Evolutionary conservation across 2,113 vertebrate genomes (phyloP), one percentile per base, ranked within the genome.

Genomic region (Diphyllodes magnificus): DNA sequence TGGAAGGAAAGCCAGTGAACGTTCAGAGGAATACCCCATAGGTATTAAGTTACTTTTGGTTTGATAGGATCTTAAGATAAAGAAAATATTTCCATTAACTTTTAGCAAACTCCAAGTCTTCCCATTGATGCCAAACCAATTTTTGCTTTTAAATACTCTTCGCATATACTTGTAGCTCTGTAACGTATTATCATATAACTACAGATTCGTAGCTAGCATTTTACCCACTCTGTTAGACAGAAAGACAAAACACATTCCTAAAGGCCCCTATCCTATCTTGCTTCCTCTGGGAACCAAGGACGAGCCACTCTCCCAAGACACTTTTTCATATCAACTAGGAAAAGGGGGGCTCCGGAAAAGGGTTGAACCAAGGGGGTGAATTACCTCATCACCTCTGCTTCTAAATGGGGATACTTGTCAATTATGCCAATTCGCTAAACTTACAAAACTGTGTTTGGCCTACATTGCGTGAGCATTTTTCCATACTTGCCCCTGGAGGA

Each of bases 401-500:
- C 42, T 57, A 21, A 24, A 1, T 24, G 24, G 24, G 8, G 15
- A 49, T 57, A 57, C 35, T 65, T n/a, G 24, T 25, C 27, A 57
- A 40, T 75, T 40, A 35, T 16, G 24, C 15, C 24, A 25, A 57
- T 75, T 49, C 21, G 2, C 11, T 75, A 66, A 42, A 42, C 7
- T 20, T 57, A 24, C 7, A 49, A 30, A 75, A 42, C 51, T 57
- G 4, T 82, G 13, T 56, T 75, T 1, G 0, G 8, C 35, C 15
- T 65, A 2, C 24, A 65, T 56, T 13, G 15, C 0, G 0, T 16
- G 24, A 40, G 8, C 8, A n/a, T 65, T 75, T 57, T 49, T 49
- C 30, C 51, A 49, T 42, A 25, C 24, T 40, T 49, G 42, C 8
- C 51, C 24, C 20, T 49, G 42, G 21, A 35, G 24, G 24, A 13